Evolutionary conservation across 2,113 vertebrate species (phyloP), one percentile per base, ranked within the genome.

Genomic region (Hippoglossus stenolepis): DNA sequence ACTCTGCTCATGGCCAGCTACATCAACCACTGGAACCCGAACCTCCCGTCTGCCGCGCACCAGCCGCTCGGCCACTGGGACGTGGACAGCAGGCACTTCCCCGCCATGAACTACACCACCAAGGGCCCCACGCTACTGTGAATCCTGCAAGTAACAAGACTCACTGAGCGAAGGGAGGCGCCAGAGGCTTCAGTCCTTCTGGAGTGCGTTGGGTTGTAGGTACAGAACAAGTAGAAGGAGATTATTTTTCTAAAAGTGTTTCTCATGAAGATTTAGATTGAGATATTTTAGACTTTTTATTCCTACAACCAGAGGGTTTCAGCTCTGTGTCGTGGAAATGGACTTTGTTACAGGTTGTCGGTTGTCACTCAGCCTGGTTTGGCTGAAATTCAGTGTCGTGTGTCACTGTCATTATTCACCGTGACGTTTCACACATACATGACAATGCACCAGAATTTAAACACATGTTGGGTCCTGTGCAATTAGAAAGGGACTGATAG

Each of bases 1-100:
- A 97, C 96, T 17, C 93, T 97, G 73, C 94, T 97, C 82, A 95
- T 96, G 91, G 96, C 95, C 85, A 96, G 94, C 90, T 97, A 97
- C 74, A 96, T 97, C 72, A 97, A 97, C 94, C 94, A 90, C 92
- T 93, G 85, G 88, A 94, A 75, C 0, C 89, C 90, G 77, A 82
- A 88, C 11, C 83, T 90, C 23, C 89, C 92, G 2, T 21, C 85
- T 5, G 83, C 82, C 1, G 62, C 23, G 23, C 76, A 67, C 20
- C 92, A 92, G 72, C 84, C 91, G 38, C 89, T 15, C 60, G 82
- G 60, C 7, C 89, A 83, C 73, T 94, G 95, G 94, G 95, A 96
- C 73, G 87, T 90, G 0, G 95, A 96, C 85, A 93, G 91, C 89
- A 79, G 67, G 23, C 94, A 95, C 89, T 96, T 96, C 78, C 94